Conservation (phyloP, 1,140 invertebrate genomes). For the Drosophila virilis region DNA sequence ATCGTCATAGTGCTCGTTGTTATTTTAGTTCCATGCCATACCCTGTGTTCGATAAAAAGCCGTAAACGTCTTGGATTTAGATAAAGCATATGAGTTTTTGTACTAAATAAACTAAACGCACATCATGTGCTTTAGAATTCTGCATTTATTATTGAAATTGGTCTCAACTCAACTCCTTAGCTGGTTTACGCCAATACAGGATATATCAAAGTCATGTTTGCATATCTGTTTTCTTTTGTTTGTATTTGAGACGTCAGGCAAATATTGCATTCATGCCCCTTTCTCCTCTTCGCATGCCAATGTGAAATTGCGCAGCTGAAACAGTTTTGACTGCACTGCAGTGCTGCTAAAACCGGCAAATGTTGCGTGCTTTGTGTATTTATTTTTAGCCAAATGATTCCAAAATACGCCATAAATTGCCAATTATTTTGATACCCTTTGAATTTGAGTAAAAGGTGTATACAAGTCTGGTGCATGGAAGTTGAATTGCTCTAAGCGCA, state of each 20-base stretch:
- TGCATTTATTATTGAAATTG: too few species aligned
- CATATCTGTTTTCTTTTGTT: not conserved
- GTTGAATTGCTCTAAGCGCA: too few species aligned
- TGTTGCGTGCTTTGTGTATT: constrained; percentile 21
- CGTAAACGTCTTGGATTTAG: too few species aligned
- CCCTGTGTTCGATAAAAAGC: not conserved
- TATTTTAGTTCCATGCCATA: not conserved
- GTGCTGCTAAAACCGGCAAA: constrained; percentile 1
- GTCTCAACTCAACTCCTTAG: too few species aligned
- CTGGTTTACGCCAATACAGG: not conserved
- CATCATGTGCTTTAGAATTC: too few species aligned
- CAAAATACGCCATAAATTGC: constrained; percentile 18
- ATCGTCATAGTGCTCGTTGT: constrained; percentile 8
- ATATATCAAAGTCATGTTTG: not conserved
- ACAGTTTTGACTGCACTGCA: constrained; percentile 22
- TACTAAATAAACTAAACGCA: too few species aligned
- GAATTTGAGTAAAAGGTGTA: too few species aligned
- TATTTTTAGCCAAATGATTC: constrained; percentile 33
- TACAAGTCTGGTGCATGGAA: too few species aligned
- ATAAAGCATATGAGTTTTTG: too few species aligned
- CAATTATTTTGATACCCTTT: not conserved
- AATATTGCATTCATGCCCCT: too few species aligned
- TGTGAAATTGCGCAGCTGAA: not conserved
- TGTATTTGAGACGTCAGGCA: constrained; percentile 3
- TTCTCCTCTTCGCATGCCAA: too few species aligned